phyloP scores from a whole-genome alignment of 2,797 vertebrate species.

The Acanthis flammea region DNA sequence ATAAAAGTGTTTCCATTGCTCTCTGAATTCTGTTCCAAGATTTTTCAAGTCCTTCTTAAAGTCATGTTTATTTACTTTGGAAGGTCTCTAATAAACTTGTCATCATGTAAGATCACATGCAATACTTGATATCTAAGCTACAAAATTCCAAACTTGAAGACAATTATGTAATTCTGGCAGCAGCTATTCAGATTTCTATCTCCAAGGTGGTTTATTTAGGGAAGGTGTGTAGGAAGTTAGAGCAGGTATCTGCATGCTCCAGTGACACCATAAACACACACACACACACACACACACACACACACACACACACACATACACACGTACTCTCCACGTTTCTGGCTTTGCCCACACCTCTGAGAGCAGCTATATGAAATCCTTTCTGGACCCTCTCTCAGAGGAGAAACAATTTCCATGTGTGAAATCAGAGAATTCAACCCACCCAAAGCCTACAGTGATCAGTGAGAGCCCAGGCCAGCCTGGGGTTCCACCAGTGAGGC shows the following conservation, averaged over 20 bases:
- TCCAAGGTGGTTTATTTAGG: background rate
- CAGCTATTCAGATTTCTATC: rapidly evolving
- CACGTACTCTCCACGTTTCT: background rate
- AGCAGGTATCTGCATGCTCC: background rate
- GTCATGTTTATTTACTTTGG: background rate
- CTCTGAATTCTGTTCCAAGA: background rate
- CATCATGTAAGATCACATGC: background rate
- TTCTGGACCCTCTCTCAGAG: background rate
- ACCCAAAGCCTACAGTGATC: background rate
- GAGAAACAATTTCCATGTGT: background rate
- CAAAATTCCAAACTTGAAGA: background rate
- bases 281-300: rapidly evolving
- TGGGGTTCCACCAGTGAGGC: background rate
- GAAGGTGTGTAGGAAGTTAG: rapidly evolving
- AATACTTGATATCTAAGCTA: background rate
- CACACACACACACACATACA: rapidly evolving
- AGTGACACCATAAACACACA: background rate
- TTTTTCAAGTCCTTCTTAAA: background rate
- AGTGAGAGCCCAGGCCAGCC: background rate
- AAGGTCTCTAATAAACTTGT: background rate
- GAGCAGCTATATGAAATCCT: background rate
- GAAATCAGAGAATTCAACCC: background rate
- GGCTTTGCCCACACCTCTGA: background rate
- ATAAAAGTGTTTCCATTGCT: background rate
- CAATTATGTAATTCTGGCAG: background rate